phyloP scores from a whole-genome alignment of 2,113 vertebrate species.

The Pollachius pollachius region DNA sequence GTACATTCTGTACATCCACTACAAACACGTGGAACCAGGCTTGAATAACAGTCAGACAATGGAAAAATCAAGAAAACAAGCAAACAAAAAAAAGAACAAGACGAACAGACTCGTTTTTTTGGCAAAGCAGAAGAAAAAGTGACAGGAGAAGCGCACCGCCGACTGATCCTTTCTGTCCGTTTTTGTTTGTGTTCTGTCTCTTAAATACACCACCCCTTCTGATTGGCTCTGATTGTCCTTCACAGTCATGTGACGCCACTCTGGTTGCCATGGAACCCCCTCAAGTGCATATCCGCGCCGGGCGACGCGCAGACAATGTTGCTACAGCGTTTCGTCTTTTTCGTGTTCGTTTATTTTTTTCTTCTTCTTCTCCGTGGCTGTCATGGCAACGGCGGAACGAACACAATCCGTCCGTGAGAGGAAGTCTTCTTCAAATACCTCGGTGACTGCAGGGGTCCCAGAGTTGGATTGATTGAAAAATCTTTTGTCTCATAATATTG shows the following conservation, averaged over 20 bases:
- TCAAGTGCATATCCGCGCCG: conserved; percentile 70
- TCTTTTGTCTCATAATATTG: conserved; percentile 41
- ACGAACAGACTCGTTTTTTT: conserved; percentile 57
- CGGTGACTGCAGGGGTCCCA: conserved; percentile 69
- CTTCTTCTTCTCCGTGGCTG: conserved; percentile 43
- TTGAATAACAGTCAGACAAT: conserved; percentile 71
- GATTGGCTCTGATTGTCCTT: conserved; percentile 81
- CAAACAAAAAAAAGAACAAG: conserved; percentile 33
- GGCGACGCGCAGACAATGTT: conserved; percentile 55
- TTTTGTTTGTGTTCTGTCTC: conserved; percentile 30
- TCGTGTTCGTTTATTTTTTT: not conserved
- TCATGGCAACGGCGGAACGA: conserved; percentile 64
- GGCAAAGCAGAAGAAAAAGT: conserved; percentile 81
- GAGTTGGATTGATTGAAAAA: conserved; percentile 66
- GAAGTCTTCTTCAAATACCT: conserved; percentile 52
- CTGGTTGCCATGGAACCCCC: conserved; percentile 69
- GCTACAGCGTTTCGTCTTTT: conserved; percentile 31
- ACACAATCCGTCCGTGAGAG: conserved; percentile 47
- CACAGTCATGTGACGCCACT: conserved; percentile 72
- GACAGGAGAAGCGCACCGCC: conserved; percentile 70
- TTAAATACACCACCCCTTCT: conserved; percentile 62
- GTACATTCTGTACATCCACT: conserved; percentile 64
- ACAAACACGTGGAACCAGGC: conserved; percentile 65
- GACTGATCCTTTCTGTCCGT: conserved; percentile 65
- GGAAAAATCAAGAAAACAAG: conserved; percentile 55